Evolutionary conservation across 2,113 vertebrate species (phyloP).

Genomic region (Peromyscus leucopus): DNA sequence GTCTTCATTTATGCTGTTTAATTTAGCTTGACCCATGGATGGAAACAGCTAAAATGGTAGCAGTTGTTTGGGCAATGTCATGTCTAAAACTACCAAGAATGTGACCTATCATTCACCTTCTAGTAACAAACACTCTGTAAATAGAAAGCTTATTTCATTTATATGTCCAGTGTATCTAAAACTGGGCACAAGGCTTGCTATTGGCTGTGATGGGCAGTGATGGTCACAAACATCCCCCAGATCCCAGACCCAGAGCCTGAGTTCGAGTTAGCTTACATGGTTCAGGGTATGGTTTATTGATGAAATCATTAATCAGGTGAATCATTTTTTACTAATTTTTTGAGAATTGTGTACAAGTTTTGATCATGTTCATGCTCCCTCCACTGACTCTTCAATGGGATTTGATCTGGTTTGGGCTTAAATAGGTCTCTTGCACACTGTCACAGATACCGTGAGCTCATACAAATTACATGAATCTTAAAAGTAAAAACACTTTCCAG

Average conservation of each 20-base stretch:
- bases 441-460: neutral
- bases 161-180: neutral
- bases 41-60: neutral
- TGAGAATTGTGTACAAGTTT: neutral
- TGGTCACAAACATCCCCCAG: neutral
- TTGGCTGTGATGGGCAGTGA: neutral
- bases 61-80: neutral
- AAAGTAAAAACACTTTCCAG: neutral
- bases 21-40: neutral
- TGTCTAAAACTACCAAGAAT: neutral
- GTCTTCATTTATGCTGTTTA: neutral
- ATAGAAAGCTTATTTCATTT: neutral
- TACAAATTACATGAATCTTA: conserved; percentile 3
- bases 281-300: neutral
- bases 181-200: neutral
- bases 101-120: neutral
- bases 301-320: neutral
- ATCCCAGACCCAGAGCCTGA: neutral
- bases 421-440: neutral
- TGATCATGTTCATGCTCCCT: neutral
- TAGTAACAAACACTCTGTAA: neutral
- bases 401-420: neutral
- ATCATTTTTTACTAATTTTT: neutral
- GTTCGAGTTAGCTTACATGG: neutral
- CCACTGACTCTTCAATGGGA: neutral